Base-by-base conservation (phyloP, 2,888 invertebrate species). In the Tethea ocularis region DNA sequence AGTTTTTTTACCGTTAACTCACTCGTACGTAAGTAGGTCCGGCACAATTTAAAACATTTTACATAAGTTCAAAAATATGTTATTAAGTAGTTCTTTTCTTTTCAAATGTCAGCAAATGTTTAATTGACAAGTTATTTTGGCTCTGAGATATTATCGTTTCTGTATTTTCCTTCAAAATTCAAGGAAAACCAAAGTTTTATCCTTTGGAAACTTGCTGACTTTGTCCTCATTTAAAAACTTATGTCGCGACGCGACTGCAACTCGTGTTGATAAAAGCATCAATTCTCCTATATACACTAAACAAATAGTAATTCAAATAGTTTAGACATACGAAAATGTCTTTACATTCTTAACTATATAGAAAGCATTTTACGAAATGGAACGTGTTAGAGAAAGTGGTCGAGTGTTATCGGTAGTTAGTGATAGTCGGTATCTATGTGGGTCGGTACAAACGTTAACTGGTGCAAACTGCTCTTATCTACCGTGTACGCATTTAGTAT, bases 341-440 rank as follows among this genome's bases (percentile, higher is more conserved):
- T n/a, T n/a, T n/a, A n/a, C n/a, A n/a, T n/a, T n/a, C n/a, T n/a
- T n/a, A n/a, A n/a, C n/a, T 38, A 38, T 61, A 62, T 66, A 60
- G 66, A 68, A 66, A 68, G 67, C 61, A 72, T 68, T 74, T 64
- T 63, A 73, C 67, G 65, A 84, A 84, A 82, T 83, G 63, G 80
- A 82, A 76, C 77, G 69, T 71, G 73, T 68, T 69, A 87, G 90
- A 86, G 89, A 91, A 90, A 90, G 89, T 86, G 77, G 75, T 72
- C 75, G 76, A 74, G 74, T 76, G 80, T 83, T 86, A 87, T 87
- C 85, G 74, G 77, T 80, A 78, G 79, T 74, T 75, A 76, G 75
- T 77, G 89, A 89, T 88, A 89, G 82, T 74, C 72, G 61, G 75
- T 91, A 91, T 91, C 91, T 89, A 90, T 82, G 86, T 92, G 75